phyloP scores from a whole-genome alignment of 1,140 invertebrate species.

The Drosophila elegans region DNA sequence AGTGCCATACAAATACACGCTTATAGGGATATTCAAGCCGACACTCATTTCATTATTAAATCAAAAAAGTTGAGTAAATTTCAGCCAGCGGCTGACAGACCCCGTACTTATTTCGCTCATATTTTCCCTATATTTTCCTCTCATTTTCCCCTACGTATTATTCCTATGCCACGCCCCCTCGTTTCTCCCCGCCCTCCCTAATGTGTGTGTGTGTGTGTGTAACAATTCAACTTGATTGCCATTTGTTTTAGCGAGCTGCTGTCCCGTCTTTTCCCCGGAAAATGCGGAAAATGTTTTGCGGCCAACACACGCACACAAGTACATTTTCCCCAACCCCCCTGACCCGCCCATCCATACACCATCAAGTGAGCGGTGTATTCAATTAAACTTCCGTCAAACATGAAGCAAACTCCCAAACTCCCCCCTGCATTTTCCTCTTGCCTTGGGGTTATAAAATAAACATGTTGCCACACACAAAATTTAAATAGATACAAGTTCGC shows the following conservation, averaged over 20 bases:
- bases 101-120: conserved; percentile 21
- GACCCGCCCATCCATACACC: not conserved
- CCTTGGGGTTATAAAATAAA: conserved; percentile 84
- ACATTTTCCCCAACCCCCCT: conserved; percentile 8
- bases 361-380: conserved; percentile 75
- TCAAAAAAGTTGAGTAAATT: conserved; percentile 80
- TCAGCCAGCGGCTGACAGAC: conserved; percentile 51
- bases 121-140: conserved; percentile 28
- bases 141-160: not conserved
- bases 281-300: conserved; percentile 74
- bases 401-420: conserved; percentile 55
- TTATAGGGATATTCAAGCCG: conserved; percentile 22
- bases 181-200: not conserved
- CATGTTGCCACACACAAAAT: conserved; percentile 84
- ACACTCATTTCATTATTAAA: conserved; percentile 75
- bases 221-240: conserved; percentile 81
- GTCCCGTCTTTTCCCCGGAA: conserved; percentile 22
- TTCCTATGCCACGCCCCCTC: not conserved
- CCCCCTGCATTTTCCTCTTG: conserved; percentile 19
- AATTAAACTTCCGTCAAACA: conserved; percentile 84
- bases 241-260: conserved; percentile 75
- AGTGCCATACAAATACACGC: conserved; percentile 2
- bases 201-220: conserved; percentile 32
- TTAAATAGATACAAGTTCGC: conserved; percentile 84
- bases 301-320: conserved; percentile 65